Evolutionary conservation across 1,140 invertebrate species (phyloP).

Genomic region (Halotydeus destructor): DNA sequence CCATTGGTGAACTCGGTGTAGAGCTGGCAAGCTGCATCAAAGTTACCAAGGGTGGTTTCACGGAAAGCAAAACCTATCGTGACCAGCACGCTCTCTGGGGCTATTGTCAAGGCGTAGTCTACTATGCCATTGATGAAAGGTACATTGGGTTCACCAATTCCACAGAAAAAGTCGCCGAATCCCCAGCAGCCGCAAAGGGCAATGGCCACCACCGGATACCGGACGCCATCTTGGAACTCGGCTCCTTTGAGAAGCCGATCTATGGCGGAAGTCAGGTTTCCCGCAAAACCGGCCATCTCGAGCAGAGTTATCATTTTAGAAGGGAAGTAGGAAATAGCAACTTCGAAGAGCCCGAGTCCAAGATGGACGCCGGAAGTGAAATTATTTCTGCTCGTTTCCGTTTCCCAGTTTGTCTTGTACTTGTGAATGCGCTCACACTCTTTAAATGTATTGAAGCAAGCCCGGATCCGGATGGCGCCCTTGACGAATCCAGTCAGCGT

Average conservation of each 20-base stretch:
- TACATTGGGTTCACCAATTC: slow-evolving; percentile 54
- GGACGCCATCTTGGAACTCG: slow-evolving; percentile 40
- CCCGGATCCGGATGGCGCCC: slow-evolving; percentile 75
- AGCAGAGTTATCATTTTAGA: slow-evolving; percentile 60
- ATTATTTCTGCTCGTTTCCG: slow-evolving; percentile 37
- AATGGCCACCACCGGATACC: slow-evolving; percentile 63
- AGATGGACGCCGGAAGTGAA: slow-evolving; percentile 81
- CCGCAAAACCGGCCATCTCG: slow-evolving; percentile 85
- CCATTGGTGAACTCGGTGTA: slow-evolving; percentile 1
- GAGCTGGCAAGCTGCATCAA: neutral
- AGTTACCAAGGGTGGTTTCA: slow-evolving; percentile 3
- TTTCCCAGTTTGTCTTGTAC: slow-evolving; percentile 45
- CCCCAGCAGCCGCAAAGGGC: slow-evolving; percentile 62
- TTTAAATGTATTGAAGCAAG: slow-evolving; percentile 76
- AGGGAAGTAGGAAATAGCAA: slow-evolving; percentile 50
- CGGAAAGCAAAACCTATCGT: slow-evolving; percentile 2
- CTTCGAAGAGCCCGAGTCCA: slow-evolving; percentile 80
- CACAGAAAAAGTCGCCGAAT: slow-evolving; percentile 54
- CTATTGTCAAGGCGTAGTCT: slow-evolving; percentile 18
- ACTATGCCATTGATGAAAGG: slow-evolving; percentile 48
- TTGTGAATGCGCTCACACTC: slow-evolving; percentile 64
- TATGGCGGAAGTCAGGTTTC: slow-evolving; percentile 62
- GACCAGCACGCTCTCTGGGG: slow-evolving; percentile 1
- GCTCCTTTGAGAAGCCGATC: slow-evolving; percentile 47
- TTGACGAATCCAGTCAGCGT: slow-evolving; percentile 77